Base-by-base conservation (phyloP, 64 coral and sea anemone species). In the Trachythela sp. region DNA sequence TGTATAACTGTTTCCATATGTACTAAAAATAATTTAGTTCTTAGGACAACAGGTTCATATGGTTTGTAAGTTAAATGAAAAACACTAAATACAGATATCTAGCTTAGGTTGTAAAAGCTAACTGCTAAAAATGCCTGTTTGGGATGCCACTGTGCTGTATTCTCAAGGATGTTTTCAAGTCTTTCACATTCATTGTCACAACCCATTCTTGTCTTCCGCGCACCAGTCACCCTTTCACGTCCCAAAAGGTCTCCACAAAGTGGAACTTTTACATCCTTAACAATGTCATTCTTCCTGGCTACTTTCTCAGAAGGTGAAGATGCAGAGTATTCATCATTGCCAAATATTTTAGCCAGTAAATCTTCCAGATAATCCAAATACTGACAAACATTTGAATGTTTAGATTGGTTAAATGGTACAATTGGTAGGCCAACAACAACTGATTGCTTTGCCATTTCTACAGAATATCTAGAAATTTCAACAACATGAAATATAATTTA, bases 131-230 rank as follows among this genome's bases (percentile, higher is more conserved):
- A 94, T 8, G 93, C 86, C 17, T 94, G 89, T 35, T 94, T 94
- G 13, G 89, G 41, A 83, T 94, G 93, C 93, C 93, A 94, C 3
- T 91, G 80, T 54, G 93, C 89, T 76, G 89, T 85, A 29, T 59
- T 83, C 50, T 94, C 93, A 70, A 94, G 42, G 51, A 94, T 91
- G 86, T 88, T 91, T 2, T 94, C 93, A 76, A 94, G 91, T 11
- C 86, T 60, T 54, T 94, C 89, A 85, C 70, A 27, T 20, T 27
- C 0, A 36, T 48, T 88, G 60, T 94, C 89, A 91, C 93, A 94
- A 27, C 93, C 93, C 40, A 91, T 36, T 89, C 93, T 85, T 26
- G 93, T 94, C 30, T 91, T 91, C 34, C 91, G 91, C 5, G 93
- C 89, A 77, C 89, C 86, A 17, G 89, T 94, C 4, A 94, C 76